These are phyloP conservation scores for Drosophila kikkawai DNA, from an alignment of 1,140 invertebrate genomes.

Conservation along the genomic window DNA sequence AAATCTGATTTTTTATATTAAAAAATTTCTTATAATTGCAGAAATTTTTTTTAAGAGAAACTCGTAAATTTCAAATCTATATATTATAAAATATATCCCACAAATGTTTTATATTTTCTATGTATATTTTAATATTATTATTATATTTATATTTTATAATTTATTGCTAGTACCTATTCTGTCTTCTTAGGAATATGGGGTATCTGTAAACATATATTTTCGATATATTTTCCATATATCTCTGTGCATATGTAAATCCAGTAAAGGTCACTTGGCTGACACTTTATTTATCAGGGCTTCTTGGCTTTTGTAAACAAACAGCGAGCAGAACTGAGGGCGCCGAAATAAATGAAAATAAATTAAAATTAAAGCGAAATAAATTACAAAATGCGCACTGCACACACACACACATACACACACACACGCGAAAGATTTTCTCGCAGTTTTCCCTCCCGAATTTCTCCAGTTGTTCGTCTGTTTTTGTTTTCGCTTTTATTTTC, in stretches of 20 bases:
- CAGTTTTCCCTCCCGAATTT: conserved; percentile 10
- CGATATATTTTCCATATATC: too few species aligned
- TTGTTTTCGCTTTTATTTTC: not conserved
- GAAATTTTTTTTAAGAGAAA: too few species aligned
- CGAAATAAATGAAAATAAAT: conserved; percentile 60
- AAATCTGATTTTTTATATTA: too few species aligned
- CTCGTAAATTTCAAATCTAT: too few species aligned
- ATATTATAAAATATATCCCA: too few species aligned
- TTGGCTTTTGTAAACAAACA: conserved; percentile 8
- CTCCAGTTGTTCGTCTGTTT: not conserved
- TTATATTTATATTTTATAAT: too few species aligned
- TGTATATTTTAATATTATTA: too few species aligned
- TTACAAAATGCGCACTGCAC: conserved; percentile 55
- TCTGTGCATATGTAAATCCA: not conserved
- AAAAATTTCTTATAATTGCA: too few species aligned
- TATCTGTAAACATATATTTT: too few species aligned
- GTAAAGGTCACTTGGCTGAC: conserved; percentile 9
- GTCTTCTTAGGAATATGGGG: too few species aligned
- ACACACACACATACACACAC: not conserved
- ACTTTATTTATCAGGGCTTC: conserved; percentile 5
- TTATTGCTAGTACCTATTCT: too few species aligned
- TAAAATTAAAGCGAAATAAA: conserved; percentile 78
- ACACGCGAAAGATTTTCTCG: conserved; percentile 1
- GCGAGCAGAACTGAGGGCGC: not conserved
- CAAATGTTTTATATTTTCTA: too few species aligned